These are phyloP conservation scores for Aphaenogaster rudis DNA, from an alignment of 1,140 invertebrate species.

Conservation along the genomic window DNA sequence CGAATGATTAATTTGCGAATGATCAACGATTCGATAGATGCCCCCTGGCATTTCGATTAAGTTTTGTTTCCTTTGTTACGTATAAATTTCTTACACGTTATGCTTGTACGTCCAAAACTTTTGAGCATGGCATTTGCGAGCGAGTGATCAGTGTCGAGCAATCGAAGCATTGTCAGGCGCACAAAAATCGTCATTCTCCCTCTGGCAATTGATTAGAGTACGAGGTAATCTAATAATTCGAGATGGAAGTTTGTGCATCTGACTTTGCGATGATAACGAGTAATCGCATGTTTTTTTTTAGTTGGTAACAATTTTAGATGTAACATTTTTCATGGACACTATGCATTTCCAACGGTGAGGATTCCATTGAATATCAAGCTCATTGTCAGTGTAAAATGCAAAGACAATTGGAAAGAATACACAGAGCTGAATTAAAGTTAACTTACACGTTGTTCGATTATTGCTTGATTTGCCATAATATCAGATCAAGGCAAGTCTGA, in stretches of 20 bases:
- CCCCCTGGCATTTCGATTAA: conserved; percentile 61
- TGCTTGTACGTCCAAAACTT: conserved; percentile 82
- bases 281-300: conserved; percentile 83
- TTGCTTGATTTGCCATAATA: background rate
- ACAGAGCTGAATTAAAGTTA: background rate
- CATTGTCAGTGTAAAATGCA: background rate
- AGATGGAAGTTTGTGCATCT: conserved; percentile 49
- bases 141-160: conserved; percentile 79
- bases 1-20: conserved; percentile 16
- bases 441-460: background rate
- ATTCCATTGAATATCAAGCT: background rate
- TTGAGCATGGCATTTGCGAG: conserved; percentile 85
- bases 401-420: background rate
- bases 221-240: background rate
- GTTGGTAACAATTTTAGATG: conserved; percentile 74
- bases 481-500: background rate
- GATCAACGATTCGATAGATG: conserved; percentile 28
- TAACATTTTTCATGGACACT: conserved; percentile 59
- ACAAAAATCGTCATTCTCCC: conserved; percentile 16
- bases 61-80: conserved; percentile 69
- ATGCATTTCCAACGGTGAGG: conserved; percentile 46
- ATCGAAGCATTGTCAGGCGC: conserved; percentile 53
- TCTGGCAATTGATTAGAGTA: background rate
- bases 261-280: conserved; percentile 74
- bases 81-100: conserved; percentile 77